Percentiles rank a stretch among this genome's conserved stretches.
Evolutionary conservation across 2,113 vertebrate genomes (phyloP).

Genomic region (Thamnaconus septentrionalis): DNA sequence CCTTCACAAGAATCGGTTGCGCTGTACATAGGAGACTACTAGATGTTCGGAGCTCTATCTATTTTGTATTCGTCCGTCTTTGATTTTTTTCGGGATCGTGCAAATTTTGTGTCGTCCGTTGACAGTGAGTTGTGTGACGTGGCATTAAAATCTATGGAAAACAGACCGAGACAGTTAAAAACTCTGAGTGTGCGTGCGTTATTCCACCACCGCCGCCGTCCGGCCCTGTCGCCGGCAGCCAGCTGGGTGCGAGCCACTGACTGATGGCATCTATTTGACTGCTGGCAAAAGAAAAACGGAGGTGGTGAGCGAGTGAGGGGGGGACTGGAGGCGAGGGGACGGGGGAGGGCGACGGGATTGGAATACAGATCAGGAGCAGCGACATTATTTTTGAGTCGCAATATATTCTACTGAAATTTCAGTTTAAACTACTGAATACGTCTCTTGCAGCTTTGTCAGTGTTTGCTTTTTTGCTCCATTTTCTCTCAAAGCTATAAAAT

Average conservation of each 20-base stretch:
- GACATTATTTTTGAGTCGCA: background rate
- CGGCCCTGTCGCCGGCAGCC: slow-evolving; percentile 30
- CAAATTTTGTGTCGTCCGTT: slow-evolving; percentile 66
- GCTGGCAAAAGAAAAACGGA: slow-evolving; percentile 6
- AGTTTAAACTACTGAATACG: background rate
- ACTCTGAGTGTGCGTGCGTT: too few relatives aligned
- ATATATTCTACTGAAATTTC: background rate
- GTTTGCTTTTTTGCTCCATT: too few relatives aligned
- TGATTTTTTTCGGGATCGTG: slow-evolving; percentile 58
- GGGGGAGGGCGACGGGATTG: background rate
- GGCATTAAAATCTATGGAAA: slow-evolving; percentile 63
- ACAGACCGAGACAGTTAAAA: too few relatives aligned
- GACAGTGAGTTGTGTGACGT: slow-evolving; percentile 58
- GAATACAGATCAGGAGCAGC: background rate
- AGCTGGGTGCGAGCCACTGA: slow-evolving; percentile 35
- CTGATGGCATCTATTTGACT: slow-evolving; percentile 29
- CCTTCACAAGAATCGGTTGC: slow-evolving; percentile 11
- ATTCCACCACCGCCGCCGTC: too few relatives aligned
- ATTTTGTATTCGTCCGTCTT: slow-evolving; percentile 45
- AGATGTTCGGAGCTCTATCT: slow-evolving; percentile 63
- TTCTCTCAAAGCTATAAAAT: slow-evolving; percentile 3
- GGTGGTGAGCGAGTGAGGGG: background rate
- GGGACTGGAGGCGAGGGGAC: background rate
- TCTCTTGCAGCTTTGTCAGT: too few relatives aligned
- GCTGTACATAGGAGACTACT: slow-evolving; percentile 51